Conservation (phyloP, 2,113 vertebrate species). For the Trinectes maculatus region DNA sequence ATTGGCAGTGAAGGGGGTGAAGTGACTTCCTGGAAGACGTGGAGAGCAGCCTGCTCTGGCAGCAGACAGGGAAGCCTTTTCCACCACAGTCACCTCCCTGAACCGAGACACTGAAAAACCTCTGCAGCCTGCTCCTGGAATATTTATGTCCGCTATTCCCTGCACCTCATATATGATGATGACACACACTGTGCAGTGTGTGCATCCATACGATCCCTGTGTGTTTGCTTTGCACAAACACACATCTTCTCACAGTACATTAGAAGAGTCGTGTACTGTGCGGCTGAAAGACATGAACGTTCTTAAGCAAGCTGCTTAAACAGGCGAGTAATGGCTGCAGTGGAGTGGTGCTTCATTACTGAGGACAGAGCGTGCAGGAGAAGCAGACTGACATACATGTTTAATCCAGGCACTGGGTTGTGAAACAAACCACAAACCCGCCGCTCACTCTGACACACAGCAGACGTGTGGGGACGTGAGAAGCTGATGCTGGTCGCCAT, state of each 20-base stretch:
- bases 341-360: constrained; percentile 7
- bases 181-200: neutral
- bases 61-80: neutral
- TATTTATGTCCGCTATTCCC: neutral
- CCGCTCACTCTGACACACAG: neutral
- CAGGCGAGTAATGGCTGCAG: neutral
- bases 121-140: neutral
- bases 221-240: constrained; percentile 16
- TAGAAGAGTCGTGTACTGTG: constrained; percentile 1
- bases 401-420: neutral
- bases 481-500: neutral
- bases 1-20: constrained; percentile 3
- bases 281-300: constrained; percentile 1
- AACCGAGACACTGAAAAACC: neutral
- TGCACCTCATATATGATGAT: neutral
- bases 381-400: neutral
- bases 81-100: too few species aligned
- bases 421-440: neutral
- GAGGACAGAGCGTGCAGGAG: neutral
- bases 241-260: constrained; percentile 1
- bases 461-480: neutral
- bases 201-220: neutral
- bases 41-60: neutral
- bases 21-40: constrained; percentile 5
- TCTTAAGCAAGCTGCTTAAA: neutral